phyloP scores from a whole-genome alignment of 2,888 invertebrate genomes.

The Steromphala cineraria region DNA sequence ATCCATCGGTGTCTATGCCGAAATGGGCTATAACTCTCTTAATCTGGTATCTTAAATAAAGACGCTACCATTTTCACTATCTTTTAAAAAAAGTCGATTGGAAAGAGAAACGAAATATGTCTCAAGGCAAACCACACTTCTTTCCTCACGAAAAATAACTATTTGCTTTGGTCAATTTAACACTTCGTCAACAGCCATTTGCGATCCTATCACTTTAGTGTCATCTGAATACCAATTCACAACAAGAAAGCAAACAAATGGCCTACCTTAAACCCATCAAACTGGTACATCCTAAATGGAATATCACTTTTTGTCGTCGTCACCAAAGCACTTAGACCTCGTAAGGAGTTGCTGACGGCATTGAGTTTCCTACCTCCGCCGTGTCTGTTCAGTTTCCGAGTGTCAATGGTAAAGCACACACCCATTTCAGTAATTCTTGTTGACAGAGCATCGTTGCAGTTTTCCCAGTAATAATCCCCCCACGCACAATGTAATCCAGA shows the following conservation, averaged over 20 bases:
- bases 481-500: constrained; percentile 36
- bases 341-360: constrained; percentile 37
- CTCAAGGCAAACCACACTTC: too few relatives aligned
- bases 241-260: too few relatives aligned
- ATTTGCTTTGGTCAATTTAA: too few relatives aligned
- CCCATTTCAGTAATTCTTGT: constrained; percentile 41
- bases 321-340: constrained; percentile 35
- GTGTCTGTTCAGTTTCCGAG: constrained; percentile 22
- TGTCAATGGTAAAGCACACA: constrained; percentile 38
- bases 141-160: too few relatives aligned
- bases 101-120: too few relatives aligned
- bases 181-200: too few relatives aligned
- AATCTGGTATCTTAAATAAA: too few relatives aligned
- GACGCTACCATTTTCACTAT: too few relatives aligned
- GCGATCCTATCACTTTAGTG: background rate
- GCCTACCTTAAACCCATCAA: constrained; percentile 40
- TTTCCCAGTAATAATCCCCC: constrained; percentile 41
- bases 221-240: too few relatives aligned
- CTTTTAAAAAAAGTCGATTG: too few relatives aligned
- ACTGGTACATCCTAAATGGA: constrained; percentile 33
- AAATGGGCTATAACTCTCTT: too few relatives aligned
- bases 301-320: constrained; percentile 30
- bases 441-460: constrained; percentile 28
- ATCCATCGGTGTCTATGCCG: too few relatives aligned
- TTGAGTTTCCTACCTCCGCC: background rate